phyloP scores from a whole-genome alignment of 2,797 vertebrate species.

The Xenopus petersii region DNA sequence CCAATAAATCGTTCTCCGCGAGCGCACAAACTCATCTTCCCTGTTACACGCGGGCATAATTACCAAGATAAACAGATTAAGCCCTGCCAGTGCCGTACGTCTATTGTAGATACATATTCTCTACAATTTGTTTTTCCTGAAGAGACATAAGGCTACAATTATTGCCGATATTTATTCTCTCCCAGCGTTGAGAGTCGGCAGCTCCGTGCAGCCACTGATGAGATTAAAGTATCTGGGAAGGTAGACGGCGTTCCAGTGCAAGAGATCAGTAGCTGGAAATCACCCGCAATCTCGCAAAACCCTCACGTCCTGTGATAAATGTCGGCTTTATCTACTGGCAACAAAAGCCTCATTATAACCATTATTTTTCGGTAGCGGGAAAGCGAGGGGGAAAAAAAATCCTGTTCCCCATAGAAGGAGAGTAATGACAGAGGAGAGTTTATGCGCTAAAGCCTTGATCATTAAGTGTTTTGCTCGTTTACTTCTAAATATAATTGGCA shows the following conservation, averaged over 20 bases:
- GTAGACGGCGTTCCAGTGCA: neutral
- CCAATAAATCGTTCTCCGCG: neutral
- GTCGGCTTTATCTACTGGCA: neutral
- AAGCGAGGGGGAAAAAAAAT: neutral
- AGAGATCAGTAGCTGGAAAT: constrained; percentile 10
- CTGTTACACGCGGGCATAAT: no score
- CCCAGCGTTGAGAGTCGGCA: neutral
- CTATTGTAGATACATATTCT: neutral
- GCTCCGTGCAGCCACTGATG: neutral
- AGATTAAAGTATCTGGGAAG: neutral
- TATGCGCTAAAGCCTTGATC: constrained; percentile 7
- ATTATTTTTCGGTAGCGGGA: constrained; percentile 22
- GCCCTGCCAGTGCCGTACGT: neutral
- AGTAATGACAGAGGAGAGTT: constrained; percentile 20
- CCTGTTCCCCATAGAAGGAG: constrained; percentile 13
- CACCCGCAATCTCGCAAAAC: constrained; percentile 5
- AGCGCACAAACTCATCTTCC: no score
- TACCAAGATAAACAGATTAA: neutral
- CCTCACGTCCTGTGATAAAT: constrained; percentile 14
- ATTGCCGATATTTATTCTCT: neutral
- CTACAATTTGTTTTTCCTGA: neutral
- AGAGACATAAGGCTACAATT: neutral
- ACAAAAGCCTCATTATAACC: constrained; percentile 29
- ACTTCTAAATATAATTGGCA: constrained; percentile 32
- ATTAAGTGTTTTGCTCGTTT: constrained; percentile 39